phyloP scores from a whole-genome alignment of 2,888 invertebrate genomes.

The Drosophila nigricruria region DNA sequence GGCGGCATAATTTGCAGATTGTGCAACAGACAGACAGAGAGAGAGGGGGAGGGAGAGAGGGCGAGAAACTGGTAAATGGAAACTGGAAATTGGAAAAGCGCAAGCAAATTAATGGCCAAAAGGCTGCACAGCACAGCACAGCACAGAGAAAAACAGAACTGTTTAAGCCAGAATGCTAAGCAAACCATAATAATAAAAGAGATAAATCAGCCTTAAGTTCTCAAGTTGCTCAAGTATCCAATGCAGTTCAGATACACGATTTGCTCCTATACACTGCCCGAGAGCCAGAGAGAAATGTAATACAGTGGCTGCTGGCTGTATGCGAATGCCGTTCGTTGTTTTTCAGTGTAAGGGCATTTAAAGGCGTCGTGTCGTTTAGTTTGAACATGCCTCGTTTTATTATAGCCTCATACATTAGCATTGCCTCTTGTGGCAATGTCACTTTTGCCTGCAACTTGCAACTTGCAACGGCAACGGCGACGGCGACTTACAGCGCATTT shows the following conservation, averaged over 20 bases:
- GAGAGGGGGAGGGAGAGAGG: background rate
- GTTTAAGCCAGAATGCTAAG: constrained; percentile 21
- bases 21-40: constrained; percentile 46
- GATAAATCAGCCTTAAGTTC: constrained; percentile 71
- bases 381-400: constrained; percentile 23
- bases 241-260: background rate
- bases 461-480: constrained; percentile 26
- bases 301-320: background rate
- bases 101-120: constrained; percentile 54
- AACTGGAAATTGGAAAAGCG: constrained; percentile 50
- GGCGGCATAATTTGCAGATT: constrained; percentile 63
- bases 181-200: constrained; percentile 49
- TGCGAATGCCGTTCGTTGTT: too few relatives aligned
- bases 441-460: constrained; percentile 56
- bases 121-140: constrained; percentile 10
- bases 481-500: constrained; percentile 54
- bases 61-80: constrained; percentile 39
- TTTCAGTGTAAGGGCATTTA: constrained; percentile 27
- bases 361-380: constrained; percentile 9
- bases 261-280: too few relatives aligned
- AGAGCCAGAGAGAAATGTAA: background rate
- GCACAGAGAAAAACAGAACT: background rate
- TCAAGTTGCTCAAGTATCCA: constrained; percentile 13
- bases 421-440: constrained; percentile 63
- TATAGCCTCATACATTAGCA: constrained; percentile 53